Evolutionary conservation across 1,140 invertebrate species (phyloP), one percentile per base, ranked within the genome.

Genomic region (Thaumatotibia leucotreta): DNA sequence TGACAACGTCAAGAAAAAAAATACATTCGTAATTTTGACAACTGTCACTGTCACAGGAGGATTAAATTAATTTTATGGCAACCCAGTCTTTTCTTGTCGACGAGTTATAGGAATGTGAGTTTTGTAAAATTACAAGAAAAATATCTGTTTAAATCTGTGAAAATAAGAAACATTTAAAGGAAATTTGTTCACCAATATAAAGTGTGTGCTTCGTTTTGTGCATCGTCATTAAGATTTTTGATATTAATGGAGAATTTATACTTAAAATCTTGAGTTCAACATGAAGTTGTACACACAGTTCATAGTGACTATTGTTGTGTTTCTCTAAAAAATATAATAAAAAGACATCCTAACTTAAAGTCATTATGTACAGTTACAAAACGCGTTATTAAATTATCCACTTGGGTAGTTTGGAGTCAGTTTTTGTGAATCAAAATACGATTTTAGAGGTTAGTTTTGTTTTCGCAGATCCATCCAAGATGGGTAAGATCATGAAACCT

Each of bases 401-500:
- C 58, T 72, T 10, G 64, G 6, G 52, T 23, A 65, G 32, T 23
- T 35, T 65, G 14, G 33, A 50, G 14, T 72, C 23, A 62, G 32
- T 61, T 61, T 58, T 63, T 64, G 50, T 27, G n/a, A 14, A 29
- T 29, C 52, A 64, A 63, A 58, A 62, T 29, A 75, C 50, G 63
- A 61, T 69, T 76, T 84, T 84, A 73, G 80, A 88, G 86, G 84
- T 88, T 90, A 90, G 77, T 82, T 87, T 86, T 76, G 73, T 78
- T 80, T 83, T 63, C 77, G 33, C 79, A 90, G 88, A 88, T 83
- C 80, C 84, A 84, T 83, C 86, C 84, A 96, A 93, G 80, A 99
- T 99, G 98, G 97, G 97, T 92, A 99, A 99, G 92, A 98, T 99
- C 93, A 98, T 99, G 97, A 98, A 98, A 94, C 91, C 94, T 65